Evolutionary conservation across 2,888 invertebrate genomes (phyloP).

Genomic region (Petrolisthes manimaculis): DNA sequence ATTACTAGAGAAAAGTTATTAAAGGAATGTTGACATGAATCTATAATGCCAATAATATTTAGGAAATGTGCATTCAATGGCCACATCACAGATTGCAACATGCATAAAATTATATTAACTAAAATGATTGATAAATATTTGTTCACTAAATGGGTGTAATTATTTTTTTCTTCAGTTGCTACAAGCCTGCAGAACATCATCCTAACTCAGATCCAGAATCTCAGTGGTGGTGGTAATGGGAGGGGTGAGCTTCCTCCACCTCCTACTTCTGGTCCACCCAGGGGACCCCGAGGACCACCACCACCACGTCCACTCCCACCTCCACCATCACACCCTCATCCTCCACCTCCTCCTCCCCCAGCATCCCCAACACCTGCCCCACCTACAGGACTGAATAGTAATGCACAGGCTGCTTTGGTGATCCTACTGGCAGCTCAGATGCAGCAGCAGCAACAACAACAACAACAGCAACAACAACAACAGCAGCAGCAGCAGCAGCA

Average conservation of each 20-base stretch:
- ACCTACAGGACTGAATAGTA: conserved; percentile 65
- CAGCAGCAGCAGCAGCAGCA: conserved; percentile 39
- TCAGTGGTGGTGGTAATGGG: conserved; percentile 69
- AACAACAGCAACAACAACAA: conserved; percentile 39
- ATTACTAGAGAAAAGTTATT: too few relatives aligned
- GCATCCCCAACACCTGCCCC: conserved; percentile 28
- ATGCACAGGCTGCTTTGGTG: conserved; percentile 69
- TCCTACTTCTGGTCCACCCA: conserved; percentile 33
- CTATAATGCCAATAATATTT: too few relatives aligned
- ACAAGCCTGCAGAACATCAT: conserved; percentile 71
- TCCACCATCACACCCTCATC: conserved; percentile 61
- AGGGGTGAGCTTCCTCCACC: conserved; percentile 64
- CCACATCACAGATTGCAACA: not conserved
- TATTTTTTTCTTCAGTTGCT: conserved; percentile 69
- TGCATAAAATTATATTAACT: not conserved
- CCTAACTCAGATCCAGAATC: conserved; percentile 70
- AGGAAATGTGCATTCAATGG: too few relatives aligned
- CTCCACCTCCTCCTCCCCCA: conserved; percentile 60
- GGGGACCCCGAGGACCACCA: conserved; percentile 47
- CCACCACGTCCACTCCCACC: conserved; percentile 33
- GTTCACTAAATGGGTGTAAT: not conserved
- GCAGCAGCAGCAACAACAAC: conserved; percentile 64
- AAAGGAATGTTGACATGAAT: too few relatives aligned
- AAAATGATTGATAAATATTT: not conserved
- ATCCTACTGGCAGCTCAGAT: conserved; percentile 69